These are phyloP conservation scores for Diarsia mendica DNA, from an alignment of 2,888 invertebrate genomes.

Conservation along the genomic window DNA sequence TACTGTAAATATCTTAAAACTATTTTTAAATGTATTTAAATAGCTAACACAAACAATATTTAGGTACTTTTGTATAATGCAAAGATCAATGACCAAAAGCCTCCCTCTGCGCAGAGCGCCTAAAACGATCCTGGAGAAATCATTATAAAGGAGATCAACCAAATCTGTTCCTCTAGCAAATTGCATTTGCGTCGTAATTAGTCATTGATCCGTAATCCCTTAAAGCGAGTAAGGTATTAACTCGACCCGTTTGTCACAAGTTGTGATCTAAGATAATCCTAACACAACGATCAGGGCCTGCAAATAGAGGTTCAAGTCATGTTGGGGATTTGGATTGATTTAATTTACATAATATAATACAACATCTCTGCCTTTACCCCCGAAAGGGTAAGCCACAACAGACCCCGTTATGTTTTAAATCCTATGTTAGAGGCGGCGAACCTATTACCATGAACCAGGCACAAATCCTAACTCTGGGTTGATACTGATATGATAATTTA, in stretches of 20 bases:
- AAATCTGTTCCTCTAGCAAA: background rate
- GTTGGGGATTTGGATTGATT: background rate
- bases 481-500: background rate
- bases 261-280: conserved; percentile 32
- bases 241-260: conserved; percentile 26
- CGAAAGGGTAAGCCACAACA: background rate
- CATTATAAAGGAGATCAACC: background rate
- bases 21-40: no score
- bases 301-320: background rate
- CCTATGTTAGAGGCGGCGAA: background rate
- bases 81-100: background rate
- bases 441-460: no score
- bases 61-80: no score
- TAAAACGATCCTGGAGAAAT: no score
- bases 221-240: conserved; percentile 20
- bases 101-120: background rate
- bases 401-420: background rate
- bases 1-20: no score
- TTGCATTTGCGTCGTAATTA: conserved; percentile 14
- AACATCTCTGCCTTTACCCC: background rate
- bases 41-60: no score
- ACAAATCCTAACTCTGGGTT: background rate
- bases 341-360: background rate
- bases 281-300: background rate
- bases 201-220: conserved; percentile 9